A percentile compares a stretch with the other conserved stretches of the same genome.
Evolutionary conservation across 2,797 vertebrate genomes (phyloP).

Genomic region (Denticeps clupeoides): DNA sequence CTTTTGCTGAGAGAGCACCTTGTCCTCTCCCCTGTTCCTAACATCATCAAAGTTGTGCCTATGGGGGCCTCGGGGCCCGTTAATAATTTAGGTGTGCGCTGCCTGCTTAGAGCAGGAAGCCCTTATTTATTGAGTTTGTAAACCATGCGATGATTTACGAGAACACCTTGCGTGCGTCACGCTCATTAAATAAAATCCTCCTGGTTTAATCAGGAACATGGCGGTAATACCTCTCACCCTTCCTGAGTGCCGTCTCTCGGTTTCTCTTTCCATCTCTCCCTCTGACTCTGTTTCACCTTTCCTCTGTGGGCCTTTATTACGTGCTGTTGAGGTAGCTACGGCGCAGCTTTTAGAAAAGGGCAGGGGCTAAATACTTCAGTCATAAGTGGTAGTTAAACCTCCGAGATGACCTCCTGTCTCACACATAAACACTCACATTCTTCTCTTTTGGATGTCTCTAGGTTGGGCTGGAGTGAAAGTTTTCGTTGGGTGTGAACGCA

Average conservation of each 20-base stretch:
- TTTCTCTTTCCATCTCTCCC: constrained; percentile 7
- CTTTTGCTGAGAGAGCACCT: constrained; percentile 97
- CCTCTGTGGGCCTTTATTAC: no score
- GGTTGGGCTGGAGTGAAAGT: no score
- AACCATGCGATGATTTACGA: constrained; percentile 96
- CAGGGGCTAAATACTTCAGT: no score
- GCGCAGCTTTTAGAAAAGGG: no score
- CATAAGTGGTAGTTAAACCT: no score
- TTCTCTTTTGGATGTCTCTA: no score
- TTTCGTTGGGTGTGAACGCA: no score
- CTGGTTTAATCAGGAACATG: constrained; percentile 73
- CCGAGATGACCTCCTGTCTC: no score
- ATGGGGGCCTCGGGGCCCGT: constrained; percentile 78
- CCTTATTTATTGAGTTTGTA: constrained; percentile 94
- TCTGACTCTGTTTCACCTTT: constrained; percentile 7
- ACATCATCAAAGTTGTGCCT: constrained; percentile 98
- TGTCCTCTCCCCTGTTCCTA: constrained; percentile 94
- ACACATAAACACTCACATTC: no score
- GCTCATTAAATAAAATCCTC: constrained; percentile 88
- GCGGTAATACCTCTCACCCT: no score
- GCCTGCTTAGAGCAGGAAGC: constrained; percentile 87
- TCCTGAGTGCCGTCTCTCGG: no score
- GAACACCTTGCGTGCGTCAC: constrained; percentile 87
- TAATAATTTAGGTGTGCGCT: constrained; percentile 90
- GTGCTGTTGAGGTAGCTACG: no score